Evolutionary conservation across 1,140 invertebrate genomes (phyloP), one percentile per base, ranked within the genome.

Genomic region (Drosophila kohkoa): DNA sequence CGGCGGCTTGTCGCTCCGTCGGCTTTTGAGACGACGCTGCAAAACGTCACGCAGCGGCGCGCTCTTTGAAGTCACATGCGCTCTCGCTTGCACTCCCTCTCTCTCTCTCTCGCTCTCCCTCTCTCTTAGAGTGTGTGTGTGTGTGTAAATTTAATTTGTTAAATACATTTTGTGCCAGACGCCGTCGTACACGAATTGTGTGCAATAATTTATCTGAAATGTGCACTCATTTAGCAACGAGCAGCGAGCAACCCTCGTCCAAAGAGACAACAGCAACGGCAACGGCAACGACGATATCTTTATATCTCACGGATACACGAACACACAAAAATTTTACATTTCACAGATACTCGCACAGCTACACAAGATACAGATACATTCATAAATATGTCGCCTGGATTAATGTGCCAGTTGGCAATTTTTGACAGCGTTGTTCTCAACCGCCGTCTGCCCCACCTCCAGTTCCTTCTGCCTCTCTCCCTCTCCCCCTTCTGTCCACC

Each of bases 171-270:
- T 75, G 83, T 70, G 62, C 75, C 72, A 81, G 65, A 77, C 80
- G 81, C 66, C 81, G 82, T 71, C 81, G 81, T 79, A 77, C 79
- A 82, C 79, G 80, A 90, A 77, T 78, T 86, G 86, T 90, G 82
- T 90, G 87, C 87, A 90, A 90, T 90, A 90, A 90, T 90, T 90
- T 90, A 90, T 90, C 86, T 90, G 81, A 90, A 90, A 90, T 90
- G 86, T 90, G 86, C 86, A 90, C 81, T 90, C 86, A 90, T 90
- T 90, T 90, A 77, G 70, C 68, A 77, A 73, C 73, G 46, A 81
- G 79, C 82, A 77, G 76, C 79, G 81, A 75, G 80, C 85, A 88
- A 85, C 85, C 85, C 85, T 89, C 85, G 85, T 88, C 85, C 83
- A 77, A 82, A 60, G 45, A 64, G 45, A 57, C 66, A 66, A 51